Evolutionary conservation across 2,797 vertebrate genomes (phyloP), one percentile per base, ranked within the genome.

Genomic region (Calcarius lapponicus): DNA sequence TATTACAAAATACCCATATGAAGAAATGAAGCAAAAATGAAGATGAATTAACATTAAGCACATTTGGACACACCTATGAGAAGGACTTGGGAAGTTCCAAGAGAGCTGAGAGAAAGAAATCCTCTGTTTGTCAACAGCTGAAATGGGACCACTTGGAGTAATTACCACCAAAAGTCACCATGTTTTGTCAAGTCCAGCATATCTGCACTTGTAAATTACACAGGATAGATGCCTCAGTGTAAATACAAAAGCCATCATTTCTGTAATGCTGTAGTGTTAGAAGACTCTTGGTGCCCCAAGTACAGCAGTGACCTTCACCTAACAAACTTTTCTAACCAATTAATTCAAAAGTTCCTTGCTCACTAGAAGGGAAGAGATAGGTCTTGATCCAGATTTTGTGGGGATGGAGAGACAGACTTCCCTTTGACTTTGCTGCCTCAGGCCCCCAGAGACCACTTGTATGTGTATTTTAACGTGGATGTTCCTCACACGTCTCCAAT

Each of bases 401-500:
- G 65, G 56, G 62, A 58, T 22, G 1, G 0, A 19, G 50, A 75
- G 61, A 26, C 29, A 72, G 57, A 51, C 9, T 93, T 92, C 57
- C 25, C 36, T 60, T 78, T 38, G 36, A 11, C 65, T 91, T 79
- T 73, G 58, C 72, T 90, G 84, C 18, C 81, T 83, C 57, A 78
- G 65, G 26, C 8, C 50, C n/a, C 69, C 11, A 29, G 61, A 58
- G 75, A 48, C 13, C 54, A n/a, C 1, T 2, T 32, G 32, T 32
- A 25, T 1, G 7, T 60, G 45, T 45, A 36, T 60, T 85, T 91
- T 64, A 86, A 16, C 0, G 0, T 32, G 64, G 11, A 32, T 26
- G 2, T 71, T 92, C 81, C 87, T 89, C 0, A 0, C 34, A 34
- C 0, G 0, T 42, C 53, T 83, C 69, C 65, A 36, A 3, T 10